Evolutionary conservation across 2,797 vertebrate genomes (phyloP).

Genomic region (Cirrhinus molitorella): DNA sequence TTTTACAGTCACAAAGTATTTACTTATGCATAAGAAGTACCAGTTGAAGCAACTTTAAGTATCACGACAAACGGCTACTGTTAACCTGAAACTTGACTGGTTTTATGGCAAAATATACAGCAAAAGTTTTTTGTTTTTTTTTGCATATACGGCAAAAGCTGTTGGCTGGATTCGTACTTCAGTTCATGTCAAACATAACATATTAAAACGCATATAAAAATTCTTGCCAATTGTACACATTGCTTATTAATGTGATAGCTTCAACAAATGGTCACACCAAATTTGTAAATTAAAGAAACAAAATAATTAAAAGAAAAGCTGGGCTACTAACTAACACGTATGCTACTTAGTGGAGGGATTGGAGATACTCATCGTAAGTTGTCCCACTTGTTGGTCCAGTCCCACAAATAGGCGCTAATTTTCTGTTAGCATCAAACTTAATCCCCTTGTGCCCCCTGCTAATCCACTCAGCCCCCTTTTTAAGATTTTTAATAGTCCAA

Average conservation of each 20-base stretch:
- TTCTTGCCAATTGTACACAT: background rate
- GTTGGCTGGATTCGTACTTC: background rate
- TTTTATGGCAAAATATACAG: background rate
- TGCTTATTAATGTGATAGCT: background rate
- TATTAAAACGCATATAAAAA: background rate
- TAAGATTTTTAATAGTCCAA: conserved; percentile 45
- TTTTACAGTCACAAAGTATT: too few species aligned
- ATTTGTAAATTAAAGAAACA: background rate
- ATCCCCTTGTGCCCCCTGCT: conserved; percentile 53
- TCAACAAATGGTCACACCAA: background rate
- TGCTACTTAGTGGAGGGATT: background rate
- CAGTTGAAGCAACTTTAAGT: background rate
- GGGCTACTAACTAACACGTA: background rate
- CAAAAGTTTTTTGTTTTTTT: background rate
- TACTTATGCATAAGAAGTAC: too few species aligned
- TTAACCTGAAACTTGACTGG: background rate
- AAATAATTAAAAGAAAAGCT: background rate
- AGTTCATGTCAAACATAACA: background rate
- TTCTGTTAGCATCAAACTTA: conserved; percentile 46
- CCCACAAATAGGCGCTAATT: conserved; percentile 36
- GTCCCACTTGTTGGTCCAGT: conserved; percentile 31
- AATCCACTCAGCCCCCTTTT: conserved; percentile 53
- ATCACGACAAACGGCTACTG: background rate
- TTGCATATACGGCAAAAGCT: background rate
- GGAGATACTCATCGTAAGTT: background rate